A percentile compares a stretch with the other conserved stretches of the same genome.
Conservation (phyloP, 2,888 invertebrate species). For the Chrysotoxum bicinctum region DNA sequence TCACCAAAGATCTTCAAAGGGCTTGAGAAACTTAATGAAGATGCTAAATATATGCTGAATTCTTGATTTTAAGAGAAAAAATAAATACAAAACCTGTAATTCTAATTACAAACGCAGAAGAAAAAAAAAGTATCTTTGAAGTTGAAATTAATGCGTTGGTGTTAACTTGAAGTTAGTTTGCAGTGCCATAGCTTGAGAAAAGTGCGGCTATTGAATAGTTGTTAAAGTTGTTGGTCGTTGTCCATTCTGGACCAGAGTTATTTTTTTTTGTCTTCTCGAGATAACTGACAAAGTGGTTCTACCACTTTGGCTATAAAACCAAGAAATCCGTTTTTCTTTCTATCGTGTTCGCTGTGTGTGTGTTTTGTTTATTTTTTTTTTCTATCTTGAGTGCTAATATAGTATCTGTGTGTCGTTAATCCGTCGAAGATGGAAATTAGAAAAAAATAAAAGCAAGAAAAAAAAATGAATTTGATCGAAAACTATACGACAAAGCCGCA, state of each 20-base stretch:
- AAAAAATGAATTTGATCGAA: conserved; percentile 25
- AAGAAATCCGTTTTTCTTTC: conserved; percentile 47
- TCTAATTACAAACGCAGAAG: background rate
- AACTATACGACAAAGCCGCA: conserved; percentile 39
- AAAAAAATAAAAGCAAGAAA: conserved; percentile 32
- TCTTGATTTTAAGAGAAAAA: background rate
- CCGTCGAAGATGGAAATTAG: conserved; percentile 66
- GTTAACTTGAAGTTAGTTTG: conserved; percentile 39
- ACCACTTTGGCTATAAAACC: conserved; percentile 56
- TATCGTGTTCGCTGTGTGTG: conserved; percentile 20
- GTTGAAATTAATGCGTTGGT: conserved; percentile 54
- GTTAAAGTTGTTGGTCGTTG: conserved; percentile 32
- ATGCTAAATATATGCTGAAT: background rate
- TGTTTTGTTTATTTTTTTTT: background rate
- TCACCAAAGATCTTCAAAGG: background rate
- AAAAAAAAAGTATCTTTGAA: conserved; percentile 50
- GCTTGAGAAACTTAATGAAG: background rate
- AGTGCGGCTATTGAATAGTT: conserved; percentile 45
- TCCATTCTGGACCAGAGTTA: conserved; percentile 35
- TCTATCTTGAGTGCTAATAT: conserved; percentile 19
- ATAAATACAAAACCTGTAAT: background rate
- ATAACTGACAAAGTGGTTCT: conserved; percentile 69
- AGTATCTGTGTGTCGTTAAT: conserved; percentile 41
- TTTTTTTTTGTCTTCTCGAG: conserved; percentile 35
- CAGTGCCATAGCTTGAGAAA: conserved; percentile 2